phyloP scores from a whole-genome alignment of 2,888 invertebrate species.

The Drosophila meridiana region DNA sequence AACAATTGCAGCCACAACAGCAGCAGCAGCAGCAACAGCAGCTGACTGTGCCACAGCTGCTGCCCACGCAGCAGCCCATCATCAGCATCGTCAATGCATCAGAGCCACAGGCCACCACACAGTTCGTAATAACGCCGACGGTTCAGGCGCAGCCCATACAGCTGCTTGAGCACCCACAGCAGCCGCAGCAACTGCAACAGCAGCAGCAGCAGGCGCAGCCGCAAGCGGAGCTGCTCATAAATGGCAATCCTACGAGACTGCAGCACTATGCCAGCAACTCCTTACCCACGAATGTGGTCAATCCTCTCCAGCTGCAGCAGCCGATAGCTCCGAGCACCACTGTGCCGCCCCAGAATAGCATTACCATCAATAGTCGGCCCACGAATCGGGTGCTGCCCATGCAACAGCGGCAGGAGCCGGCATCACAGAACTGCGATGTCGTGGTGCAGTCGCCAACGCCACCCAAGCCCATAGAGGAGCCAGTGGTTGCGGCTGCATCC shows the following conservation, averaged over 20 bases:
- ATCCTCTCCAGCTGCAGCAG: constrained; percentile 87
- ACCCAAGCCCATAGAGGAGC: constrained; percentile 65
- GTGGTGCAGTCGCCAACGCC: constrained; percentile 69
- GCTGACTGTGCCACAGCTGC: constrained; percentile 24
- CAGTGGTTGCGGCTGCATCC: constrained; percentile 32
- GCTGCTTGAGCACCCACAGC: constrained; percentile 45
- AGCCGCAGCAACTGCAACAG: constrained; percentile 1
- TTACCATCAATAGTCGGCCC: constrained; percentile 86
- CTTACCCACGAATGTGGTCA: constrained; percentile 90
- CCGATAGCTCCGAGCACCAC: constrained; percentile 43
- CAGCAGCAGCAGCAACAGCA: constrained; percentile 28
- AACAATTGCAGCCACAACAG: neutral
- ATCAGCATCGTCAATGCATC: constrained; percentile 52
- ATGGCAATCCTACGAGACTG: constrained; percentile 53
- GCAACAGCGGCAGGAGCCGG: constrained; percentile 88
- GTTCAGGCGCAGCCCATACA: constrained; percentile 47
- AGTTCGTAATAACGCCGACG: constrained; percentile 52
- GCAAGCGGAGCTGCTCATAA: constrained; percentile 51
- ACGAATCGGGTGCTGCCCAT: constrained; percentile 92
- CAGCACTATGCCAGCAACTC: constrained; percentile 74
- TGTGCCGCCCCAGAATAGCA: constrained; percentile 55
- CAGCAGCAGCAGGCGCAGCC: constrained; percentile 7
- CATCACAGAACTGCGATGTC: constrained; percentile 42
- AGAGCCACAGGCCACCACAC: constrained; percentile 32
- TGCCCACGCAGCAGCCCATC: constrained; percentile 54